These are phyloP conservation scores for Diabrotica virgifera DNA, from an alignment of 1,140 invertebrate species.

Conservation along the genomic window DNA sequence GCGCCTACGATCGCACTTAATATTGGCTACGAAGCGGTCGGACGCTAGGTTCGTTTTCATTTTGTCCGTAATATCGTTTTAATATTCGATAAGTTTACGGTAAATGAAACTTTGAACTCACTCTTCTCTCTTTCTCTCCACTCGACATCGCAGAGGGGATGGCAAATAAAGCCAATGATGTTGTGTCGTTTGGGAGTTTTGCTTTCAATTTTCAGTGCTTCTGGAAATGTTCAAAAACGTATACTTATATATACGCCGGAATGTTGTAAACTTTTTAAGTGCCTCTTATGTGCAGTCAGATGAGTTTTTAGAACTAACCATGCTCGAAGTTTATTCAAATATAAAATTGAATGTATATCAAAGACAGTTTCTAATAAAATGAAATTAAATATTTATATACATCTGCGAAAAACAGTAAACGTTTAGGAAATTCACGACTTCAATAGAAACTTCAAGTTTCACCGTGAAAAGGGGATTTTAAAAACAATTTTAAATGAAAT, in stretches of 20 bases:
- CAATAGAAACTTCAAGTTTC: too few relatives aligned
- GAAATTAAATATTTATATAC: not conserved
- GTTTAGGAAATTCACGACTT: too few relatives aligned
- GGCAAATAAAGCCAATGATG: conserved; percentile 2
- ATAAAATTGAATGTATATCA: not conserved
- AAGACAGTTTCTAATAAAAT: not conserved
- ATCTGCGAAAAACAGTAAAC: too few relatives aligned
- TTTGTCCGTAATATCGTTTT: not conserved
- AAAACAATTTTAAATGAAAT: too few relatives aligned
- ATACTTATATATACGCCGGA: not conserved
- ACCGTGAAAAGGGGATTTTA: too few relatives aligned
- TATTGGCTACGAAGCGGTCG: not conserved
- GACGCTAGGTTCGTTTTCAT: not conserved
- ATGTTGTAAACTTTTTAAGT: not conserved
- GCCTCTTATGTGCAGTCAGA: not conserved
- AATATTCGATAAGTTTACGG: conserved; percentile 2
- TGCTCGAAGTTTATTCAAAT: conserved; percentile 1
- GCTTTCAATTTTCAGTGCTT: conserved; percentile 1
- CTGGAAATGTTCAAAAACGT: conserved; percentile 2
- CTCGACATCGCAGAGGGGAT: not conserved
- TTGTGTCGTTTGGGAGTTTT: not conserved
- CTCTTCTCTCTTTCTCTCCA: not conserved
- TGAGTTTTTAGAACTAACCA: not conserved
- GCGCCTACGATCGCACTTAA: not conserved
- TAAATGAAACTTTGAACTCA: conserved; percentile 1